Evolutionary conservation across 2,797 vertebrate species (phyloP), one percentile per base, ranked within the genome.

Genomic region (Crenuchus spilurus): DNA sequence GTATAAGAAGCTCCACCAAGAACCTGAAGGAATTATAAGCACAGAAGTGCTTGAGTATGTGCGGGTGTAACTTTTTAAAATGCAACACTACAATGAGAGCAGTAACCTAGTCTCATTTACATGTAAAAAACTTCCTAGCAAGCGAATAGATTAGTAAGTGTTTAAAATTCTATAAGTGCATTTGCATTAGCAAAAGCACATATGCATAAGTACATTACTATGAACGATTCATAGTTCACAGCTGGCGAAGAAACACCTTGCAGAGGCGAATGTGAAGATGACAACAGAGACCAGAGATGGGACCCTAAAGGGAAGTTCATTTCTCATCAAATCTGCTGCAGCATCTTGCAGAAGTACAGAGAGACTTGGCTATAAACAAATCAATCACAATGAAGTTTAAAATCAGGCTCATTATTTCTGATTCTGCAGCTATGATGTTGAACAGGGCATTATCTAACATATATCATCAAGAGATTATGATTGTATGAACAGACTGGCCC

Each of bases 301-400:
- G 22, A 33, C 13, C 13, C 14, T 22, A 33, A 11, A 0, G 2
- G 4, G 4, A 46, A 10, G 28, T 9, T 49, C 28, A 0, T 48
- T 68, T 30, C n/a, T 6, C 20, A 48, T 6, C 33, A 62, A 62
- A 41, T 41, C 70, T 52, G 26, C 24, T 35, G 39, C n/a, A 74
- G 48, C 20, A 1, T 51, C 57, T 46, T 8, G 9, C 69, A 39
- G 55, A 62, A 42, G 28, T 39, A 31, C 10, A 14, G 5, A 54
- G 46, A 75, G 24, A 69, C 33, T n/a, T 52, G 64, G 24, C 57
- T 13, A 62, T 54, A 62, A 52, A 54, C 48, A 62, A 58, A 75
- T 49, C 35, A 42, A 79, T 79, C 72, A 67, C 57, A 52, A 65
- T 72, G 69, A 58, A 58, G 35, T 22, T 18, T n/a, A 18, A 9